phyloP scores from a whole-genome alignment of 2,113 vertebrate species.

The rabbit (Oryctolagus cuniculus) region DNA sequence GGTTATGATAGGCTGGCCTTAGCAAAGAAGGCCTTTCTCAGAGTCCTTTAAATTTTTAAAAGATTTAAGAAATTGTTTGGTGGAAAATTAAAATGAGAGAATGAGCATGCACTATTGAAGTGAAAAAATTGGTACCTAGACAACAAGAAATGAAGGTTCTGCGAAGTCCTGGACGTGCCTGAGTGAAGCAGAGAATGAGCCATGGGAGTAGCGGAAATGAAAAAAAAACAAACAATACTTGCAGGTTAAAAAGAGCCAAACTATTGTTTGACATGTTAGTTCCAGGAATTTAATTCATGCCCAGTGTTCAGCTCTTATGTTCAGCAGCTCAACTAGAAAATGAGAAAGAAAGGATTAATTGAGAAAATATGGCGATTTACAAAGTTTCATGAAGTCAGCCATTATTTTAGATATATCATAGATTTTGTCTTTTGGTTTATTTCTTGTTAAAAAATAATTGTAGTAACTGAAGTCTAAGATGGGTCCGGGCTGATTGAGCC shows the following conservation, averaged over 20 bases:
- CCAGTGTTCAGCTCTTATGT: neutral
- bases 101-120: neutral
- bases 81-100: neutral
- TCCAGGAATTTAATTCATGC: neutral
- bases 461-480: neutral
- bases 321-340: neutral
- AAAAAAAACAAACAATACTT: neutral
- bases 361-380: neutral
- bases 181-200: neutral
- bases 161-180: rapidly evolving
- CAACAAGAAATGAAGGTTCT: neutral
- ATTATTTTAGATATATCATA: neutral
- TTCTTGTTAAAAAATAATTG: neutral
- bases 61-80: neutral
- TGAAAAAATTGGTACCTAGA: neutral
- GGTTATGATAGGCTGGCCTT: neutral
- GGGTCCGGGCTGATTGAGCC: rapidly evolving
- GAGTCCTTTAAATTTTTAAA: neutral
- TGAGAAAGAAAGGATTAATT: neutral
- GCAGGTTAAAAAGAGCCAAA: neutral
- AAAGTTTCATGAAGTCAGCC: neutral
- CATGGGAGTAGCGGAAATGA: neutral
- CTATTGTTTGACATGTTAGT: neutral
- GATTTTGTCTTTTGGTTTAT: neutral
- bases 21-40: neutral